Evolutionary conservation across 2,113 vertebrate genomes (phyloP), one percentile per base, ranked within the genome.

Genomic region (Chaetodon trifascialis): DNA sequence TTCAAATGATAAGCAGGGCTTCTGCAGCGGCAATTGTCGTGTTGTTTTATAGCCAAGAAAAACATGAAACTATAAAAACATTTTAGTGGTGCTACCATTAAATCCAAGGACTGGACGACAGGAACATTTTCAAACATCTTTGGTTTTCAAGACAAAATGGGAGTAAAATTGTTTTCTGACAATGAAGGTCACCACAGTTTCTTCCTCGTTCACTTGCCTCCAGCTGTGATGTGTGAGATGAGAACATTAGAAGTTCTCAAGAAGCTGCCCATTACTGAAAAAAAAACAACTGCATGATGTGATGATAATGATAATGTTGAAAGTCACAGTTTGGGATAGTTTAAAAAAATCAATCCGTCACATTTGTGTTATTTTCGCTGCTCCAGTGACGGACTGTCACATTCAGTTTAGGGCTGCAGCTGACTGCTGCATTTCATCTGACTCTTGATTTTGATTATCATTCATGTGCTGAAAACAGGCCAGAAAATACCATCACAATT

Each of bases 1-100:
- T 76, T 76, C 63, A 66, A 88, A 82, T n/a, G 38, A 72, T 71
- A 79, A 82, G 11, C 38, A 55, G 40, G 19, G 19, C 1, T 58
- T 58, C 11, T 72, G n/a, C 52, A 47, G 56, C 69, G 46, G 11
- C 36, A 68, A 9, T 44, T 25, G 54, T 14, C 15, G 1, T 25
- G 52, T 42, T 79, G 54, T 73, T 71, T 75, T 42, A 11, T 49
- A 55, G 30, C 16, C n/a, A 11, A n/a, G 15, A 58, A 75, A 89
- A 79, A 68, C 9, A 56, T 2, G 4, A 56, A 76, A 58, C n/a
- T 46, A 15, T 47, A 42, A 66, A 72, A 67, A 46, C 19, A n/a
- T 23, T 5, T 15, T 21, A 12, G 6, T 11, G 42, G 56, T 51
- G 23, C 25, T 7, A 59, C 21, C 14, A 16, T 51, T 46, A 70